phyloP scores from a whole-genome alignment of 1,140 invertebrate species.

The Heliconius hermathena region DNA sequence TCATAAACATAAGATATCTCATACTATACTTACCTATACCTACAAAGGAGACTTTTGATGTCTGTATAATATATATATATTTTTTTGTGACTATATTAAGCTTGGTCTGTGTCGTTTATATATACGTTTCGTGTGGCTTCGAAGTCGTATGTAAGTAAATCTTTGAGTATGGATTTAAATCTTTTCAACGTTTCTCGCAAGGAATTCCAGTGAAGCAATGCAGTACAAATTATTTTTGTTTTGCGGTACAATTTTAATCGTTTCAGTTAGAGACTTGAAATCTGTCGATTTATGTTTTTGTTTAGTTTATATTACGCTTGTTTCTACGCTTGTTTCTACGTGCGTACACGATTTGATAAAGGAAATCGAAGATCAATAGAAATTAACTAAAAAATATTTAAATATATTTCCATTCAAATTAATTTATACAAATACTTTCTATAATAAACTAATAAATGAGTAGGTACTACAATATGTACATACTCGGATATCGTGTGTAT shows the following conservation, averaged over 20 bases:
- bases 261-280: not conserved
- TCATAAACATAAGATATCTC: slow-evolving; percentile 44
- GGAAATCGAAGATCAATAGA: too few species aligned
- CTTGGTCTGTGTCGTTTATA: not conserved
- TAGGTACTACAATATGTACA: too few species aligned
- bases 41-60: slow-evolving; percentile 27
- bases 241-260: not conserved
- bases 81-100: not conserved
- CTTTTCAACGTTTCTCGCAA: not conserved
- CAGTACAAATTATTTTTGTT: not conserved
- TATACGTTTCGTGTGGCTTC: not conserved
- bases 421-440: too few species aligned
- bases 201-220: too few species aligned
- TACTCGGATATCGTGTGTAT: not conserved
- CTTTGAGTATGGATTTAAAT: not conserved
- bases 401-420: too few species aligned
- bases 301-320: too few species aligned
- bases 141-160: not conserved
- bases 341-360: too few species aligned
- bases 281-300: too few species aligned
- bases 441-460: too few species aligned
- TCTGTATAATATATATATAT: not conserved
- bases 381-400: too few species aligned
- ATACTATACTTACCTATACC: too few species aligned
- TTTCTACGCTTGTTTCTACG: too few species aligned